phyloP scores from a whole-genome alignment of 2,113 vertebrate species.

The Jaculus jaculus region DNA sequence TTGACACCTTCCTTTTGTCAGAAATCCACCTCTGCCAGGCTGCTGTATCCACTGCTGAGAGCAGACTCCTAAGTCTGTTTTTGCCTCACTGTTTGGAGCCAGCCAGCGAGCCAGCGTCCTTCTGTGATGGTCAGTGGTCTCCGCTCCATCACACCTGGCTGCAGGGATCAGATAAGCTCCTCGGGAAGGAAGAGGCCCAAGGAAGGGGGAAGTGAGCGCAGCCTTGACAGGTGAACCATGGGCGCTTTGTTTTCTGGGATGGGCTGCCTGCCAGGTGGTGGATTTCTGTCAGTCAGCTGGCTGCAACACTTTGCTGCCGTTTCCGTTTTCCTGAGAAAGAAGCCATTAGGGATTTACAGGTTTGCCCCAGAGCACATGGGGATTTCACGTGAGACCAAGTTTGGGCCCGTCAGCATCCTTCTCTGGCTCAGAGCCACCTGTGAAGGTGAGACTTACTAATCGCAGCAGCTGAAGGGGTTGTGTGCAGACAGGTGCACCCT shows the following conservation, averaged over 20 bases:
- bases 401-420: slow-evolving; percentile 8
- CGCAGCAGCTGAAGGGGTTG: neutral
- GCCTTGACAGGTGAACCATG: slow-evolving; percentile 80
- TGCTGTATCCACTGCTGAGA: neutral
- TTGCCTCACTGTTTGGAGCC: slow-evolving; percentile 18
- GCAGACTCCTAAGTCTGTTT: neutral
- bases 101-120: slow-evolving; percentile 56
- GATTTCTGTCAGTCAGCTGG: slow-evolving; percentile 72
- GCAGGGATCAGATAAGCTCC: slow-evolving; percentile 78
- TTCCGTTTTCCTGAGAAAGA: slow-evolving; percentile 61
- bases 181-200: slow-evolving; percentile 70
- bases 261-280: slow-evolving; percentile 66
- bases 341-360: slow-evolving; percentile 76
- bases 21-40: neutral
- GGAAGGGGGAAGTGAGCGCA: slow-evolving; percentile 68
- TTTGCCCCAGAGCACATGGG: slow-evolving; percentile 61
- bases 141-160: slow-evolving; percentile 78
- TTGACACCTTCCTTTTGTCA: slow-evolving; percentile 30
- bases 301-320: slow-evolving; percentile 70
- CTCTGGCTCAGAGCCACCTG: neutral
- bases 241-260: slow-evolving; percentile 78
- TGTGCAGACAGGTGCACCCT: neutral
- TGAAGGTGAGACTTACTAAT: neutral
- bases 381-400: slow-evolving; percentile 62
- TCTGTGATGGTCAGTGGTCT: slow-evolving; percentile 65